Base-by-base conservation (phyloP, 2,888 invertebrate species). In the Drosophila ustulata region DNA sequence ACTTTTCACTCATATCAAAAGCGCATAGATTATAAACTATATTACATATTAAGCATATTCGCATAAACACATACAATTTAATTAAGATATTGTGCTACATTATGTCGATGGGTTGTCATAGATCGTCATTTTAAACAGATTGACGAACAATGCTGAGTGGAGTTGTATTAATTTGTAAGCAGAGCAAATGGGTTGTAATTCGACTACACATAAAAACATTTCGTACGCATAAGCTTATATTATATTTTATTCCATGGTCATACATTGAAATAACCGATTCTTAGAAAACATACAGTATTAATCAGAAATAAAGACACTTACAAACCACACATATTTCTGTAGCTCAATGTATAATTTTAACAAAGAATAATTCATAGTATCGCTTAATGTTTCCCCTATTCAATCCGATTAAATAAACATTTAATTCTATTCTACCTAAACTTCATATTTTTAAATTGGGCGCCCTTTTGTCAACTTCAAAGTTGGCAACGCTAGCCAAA, bases 1-100 rank as follows among this genome's bases (percentile, higher is more conserved):
- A 80, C 67, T 71, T 78, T 59, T 85, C 72, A 84, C 85, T 88
- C 83, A 83, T 83, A 83, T 83, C 83, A 83, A 78, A 83, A 73
- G 78, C 75, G 81, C 81, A 68, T 81, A 75, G 26, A 68, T 55
- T 59, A 62, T 50, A 62, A 11, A 56, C 53, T 62, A 43, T 72
- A 78, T 45, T 58, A 62, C 61, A 56, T 67, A 67, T 63, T 52
- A 67, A 56, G 66, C 39, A 75, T 46, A 50, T 30, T 56, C 45
- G 25, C 55, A 55, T 61, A 43, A 25, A 64, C 59, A 63, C 18
- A 63, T 57, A 56, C 39, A 51, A 66, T 57, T 57, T 59, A 66
- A 25, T 30, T 66, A 80, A 66, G 64, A 64, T 75, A 69, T 65
- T 68, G 56, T 63, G 70, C 75, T 65, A 69, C 47, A 62, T 69